Evolutionary conservation across 2,797 vertebrate genomes (phyloP).

Genomic region (Fratercula arctica): DNA sequence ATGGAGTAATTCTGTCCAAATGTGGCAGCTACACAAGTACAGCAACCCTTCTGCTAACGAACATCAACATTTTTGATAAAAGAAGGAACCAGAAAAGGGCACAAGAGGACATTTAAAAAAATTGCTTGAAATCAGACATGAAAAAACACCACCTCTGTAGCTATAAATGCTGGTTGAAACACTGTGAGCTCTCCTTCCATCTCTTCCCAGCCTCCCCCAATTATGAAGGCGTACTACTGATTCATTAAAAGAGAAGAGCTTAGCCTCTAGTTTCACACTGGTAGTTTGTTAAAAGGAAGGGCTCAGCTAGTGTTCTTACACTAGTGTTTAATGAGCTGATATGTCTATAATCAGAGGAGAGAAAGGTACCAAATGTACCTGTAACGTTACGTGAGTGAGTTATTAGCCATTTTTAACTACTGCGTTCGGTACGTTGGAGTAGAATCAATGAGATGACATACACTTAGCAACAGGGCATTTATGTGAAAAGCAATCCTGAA

Average conservation of each 20-base stretch:
- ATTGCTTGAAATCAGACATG: constrained; percentile 21
- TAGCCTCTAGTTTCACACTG: constrained; percentile 52
- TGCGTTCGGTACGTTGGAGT: background rate
- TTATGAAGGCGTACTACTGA: background rate
- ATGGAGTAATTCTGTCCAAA: background rate
- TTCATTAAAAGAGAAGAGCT: constrained; percentile 52
- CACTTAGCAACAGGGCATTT: constrained; percentile 35
- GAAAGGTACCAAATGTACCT: constrained; percentile 65
- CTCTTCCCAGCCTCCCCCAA: background rate
- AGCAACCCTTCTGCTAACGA: background rate
- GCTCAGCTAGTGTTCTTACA: constrained; percentile 50
- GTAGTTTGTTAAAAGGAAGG: constrained; percentile 64
- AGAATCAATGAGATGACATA: constrained; percentile 61
- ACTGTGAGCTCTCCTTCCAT: background rate
- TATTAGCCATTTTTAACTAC: constrained; percentile 69
- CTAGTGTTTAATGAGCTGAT: constrained; percentile 72
- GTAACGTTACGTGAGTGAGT: constrained; percentile 61
- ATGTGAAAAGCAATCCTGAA: constrained; percentile 60
- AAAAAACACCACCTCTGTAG: background rate
- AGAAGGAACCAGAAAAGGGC: background rate
- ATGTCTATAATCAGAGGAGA: constrained; percentile 47
- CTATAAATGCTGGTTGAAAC: constrained; percentile 1
- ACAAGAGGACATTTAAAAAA: background rate
- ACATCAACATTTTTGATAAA: constrained; percentile 18
- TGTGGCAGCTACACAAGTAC: background rate